Conservation (phyloP, 2,113 vertebrate genomes). For the Onychostoma macrolepis region DNA sequence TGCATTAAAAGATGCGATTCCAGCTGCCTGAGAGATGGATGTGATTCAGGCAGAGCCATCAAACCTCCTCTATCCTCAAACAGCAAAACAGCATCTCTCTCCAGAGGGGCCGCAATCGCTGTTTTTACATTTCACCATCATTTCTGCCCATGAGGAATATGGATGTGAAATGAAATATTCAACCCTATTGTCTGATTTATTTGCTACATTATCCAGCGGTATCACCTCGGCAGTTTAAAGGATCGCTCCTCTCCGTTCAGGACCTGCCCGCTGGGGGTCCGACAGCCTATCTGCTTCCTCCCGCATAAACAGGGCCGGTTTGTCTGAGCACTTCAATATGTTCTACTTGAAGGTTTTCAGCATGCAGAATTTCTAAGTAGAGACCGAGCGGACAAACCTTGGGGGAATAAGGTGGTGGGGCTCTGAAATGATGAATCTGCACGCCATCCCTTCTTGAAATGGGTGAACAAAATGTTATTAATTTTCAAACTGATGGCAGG, state of each 20-base stretch:
- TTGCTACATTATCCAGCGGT: conserved; percentile 83
- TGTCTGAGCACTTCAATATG: conserved; percentile 75
- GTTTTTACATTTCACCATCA: conserved; percentile 85
- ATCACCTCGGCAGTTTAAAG: conserved; percentile 83
- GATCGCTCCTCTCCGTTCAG: conserved; percentile 75
- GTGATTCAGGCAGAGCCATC: conserved; percentile 69
- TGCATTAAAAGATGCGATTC: conserved; percentile 81
- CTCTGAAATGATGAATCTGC: conserved; percentile 76
- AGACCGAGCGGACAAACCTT: conserved; percentile 68
- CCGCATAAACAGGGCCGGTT: conserved; percentile 82
- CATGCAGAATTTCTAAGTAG: conserved; percentile 73
- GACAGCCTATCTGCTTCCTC: conserved; percentile 80
- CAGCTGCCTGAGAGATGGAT: conserved; percentile 79
- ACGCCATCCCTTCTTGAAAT: conserved; percentile 71
- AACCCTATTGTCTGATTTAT: conserved; percentile 88
- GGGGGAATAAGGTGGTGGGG: conserved; percentile 68
- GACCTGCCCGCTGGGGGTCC: conserved; percentile 74
- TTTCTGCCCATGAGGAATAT: conserved; percentile 88
- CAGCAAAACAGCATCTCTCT: conserved; percentile 78
- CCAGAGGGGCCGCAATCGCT: conserved; percentile 82
- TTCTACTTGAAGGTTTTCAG: conserved; percentile 79
- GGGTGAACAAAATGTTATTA: conserved; percentile 78
- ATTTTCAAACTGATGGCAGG: conserved; percentile 76
- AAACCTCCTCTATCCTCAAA: conserved; percentile 79
- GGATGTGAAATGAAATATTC: conserved; percentile 91